Evolutionary conservation across 2,888 invertebrate genomes (phyloP).

Genomic region (Eustalomyia histrio): DNA sequence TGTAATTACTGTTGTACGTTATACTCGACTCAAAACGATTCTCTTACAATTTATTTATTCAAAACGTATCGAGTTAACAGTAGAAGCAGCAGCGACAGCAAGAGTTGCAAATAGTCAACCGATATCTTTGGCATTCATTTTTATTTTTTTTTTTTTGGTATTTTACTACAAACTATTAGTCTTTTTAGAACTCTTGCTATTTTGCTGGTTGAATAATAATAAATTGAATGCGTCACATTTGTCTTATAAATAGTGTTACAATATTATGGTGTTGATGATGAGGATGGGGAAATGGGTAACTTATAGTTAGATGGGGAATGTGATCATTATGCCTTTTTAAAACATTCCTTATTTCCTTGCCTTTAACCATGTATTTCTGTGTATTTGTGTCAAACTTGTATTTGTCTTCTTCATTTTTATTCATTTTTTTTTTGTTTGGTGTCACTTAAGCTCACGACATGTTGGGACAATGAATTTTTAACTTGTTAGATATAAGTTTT

Average conservation of each 20-base stretch:
- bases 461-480: conserved; percentile 76
- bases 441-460: conserved; percentile 67
- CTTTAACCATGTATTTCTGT: conserved; percentile 5
- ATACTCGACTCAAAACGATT: neutral
- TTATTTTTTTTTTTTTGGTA: neutral
- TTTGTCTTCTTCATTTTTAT: neutral
- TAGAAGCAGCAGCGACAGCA: neutral
- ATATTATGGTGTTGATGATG: conserved; percentile 22
- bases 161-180: conserved; percentile 39
- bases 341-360: conserved; percentile 4
- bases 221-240: conserved; percentile 63
- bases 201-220: conserved; percentile 57
- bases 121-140: conserved; percentile 46
- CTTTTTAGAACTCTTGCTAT: conserved; percentile 41
- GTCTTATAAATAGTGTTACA: conserved; percentile 51
- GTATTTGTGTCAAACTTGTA: conserved; percentile 35
- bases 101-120: conserved; percentile 38
- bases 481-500: conserved; percentile 69
- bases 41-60: conserved; percentile 42
- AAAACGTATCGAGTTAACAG: conserved; percentile 40
- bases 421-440: conserved; percentile 28
- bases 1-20: neutral
- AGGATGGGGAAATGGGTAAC: neutral
- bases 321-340: conserved; percentile 23
- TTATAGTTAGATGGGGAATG: neutral